phyloP scores from a whole-genome alignment of 2,113 vertebrate species.

The Baryphthengus martii region DNA sequence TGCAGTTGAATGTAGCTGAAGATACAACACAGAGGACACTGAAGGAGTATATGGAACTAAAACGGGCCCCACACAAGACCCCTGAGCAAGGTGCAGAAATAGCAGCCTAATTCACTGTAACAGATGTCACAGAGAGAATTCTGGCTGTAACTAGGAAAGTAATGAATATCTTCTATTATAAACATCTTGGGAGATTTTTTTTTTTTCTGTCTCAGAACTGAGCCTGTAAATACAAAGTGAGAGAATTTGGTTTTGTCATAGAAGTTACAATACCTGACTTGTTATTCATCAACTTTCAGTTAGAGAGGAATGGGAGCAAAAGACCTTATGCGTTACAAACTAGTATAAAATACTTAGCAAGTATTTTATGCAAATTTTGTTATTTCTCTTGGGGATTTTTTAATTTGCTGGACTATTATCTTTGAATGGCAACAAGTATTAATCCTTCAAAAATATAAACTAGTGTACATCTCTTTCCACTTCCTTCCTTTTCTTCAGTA shows the following conservation, averaged over 20 bases:
- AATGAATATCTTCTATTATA: neutral
- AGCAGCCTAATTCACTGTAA: neutral
- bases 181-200: neutral
- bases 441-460: neutral
- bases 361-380: neutral
- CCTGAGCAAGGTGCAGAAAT: neutral
- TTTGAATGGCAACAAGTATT: neutral
- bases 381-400: neutral
- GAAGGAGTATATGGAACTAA: neutral
- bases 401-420: neutral
- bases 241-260: neutral
- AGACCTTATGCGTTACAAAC: neutral
- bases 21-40: neutral
- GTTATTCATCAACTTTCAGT: neutral
- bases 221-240: neutral
- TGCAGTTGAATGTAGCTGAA: neutral
- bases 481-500: neutral
- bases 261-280: neutral
- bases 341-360: neutral
- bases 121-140: neutral
- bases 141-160: neutral
- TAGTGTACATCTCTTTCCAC: neutral
- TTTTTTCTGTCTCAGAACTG: neutral
- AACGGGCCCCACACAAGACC: neutral
- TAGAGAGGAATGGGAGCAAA: neutral